Conservation (phyloP, 2,888 invertebrate species). For the Andrena haemorrhoa region DNA sequence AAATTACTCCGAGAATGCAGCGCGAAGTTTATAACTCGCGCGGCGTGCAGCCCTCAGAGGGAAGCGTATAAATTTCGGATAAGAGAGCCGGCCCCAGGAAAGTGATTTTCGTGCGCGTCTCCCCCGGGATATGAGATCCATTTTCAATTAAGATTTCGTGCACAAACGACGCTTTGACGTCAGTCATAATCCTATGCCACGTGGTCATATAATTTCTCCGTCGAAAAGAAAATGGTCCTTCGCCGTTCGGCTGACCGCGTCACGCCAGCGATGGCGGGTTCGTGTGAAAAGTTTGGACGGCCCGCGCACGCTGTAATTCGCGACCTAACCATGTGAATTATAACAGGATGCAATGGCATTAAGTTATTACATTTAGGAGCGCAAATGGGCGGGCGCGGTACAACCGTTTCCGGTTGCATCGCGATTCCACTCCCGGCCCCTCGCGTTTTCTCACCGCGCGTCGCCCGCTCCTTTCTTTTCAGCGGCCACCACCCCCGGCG, state of each 20-base stretch:
- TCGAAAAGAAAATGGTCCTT: too few relatives aligned
- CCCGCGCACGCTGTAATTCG: constrained; percentile 25
- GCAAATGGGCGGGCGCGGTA: constrained; percentile 47
- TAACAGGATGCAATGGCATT: constrained; percentile 65
- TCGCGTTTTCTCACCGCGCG: constrained; percentile 45
- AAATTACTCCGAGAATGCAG: constrained; percentile 16
- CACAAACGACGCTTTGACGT: too few relatives aligned
- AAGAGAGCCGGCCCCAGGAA: background rate
- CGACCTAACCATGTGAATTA: constrained; percentile 58
- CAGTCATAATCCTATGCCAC: too few relatives aligned
- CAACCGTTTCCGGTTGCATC: constrained; percentile 58
- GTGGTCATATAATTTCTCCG: too few relatives aligned
- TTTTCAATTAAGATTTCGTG: too few relatives aligned
- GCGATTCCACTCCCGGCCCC: constrained; percentile 40
- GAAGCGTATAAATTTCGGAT: constrained; percentile 17
- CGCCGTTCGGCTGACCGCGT: background rate
- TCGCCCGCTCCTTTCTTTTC: background rate
- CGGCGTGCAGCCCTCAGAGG: constrained; percentile 15
- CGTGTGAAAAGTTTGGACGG: constrained; percentile 56
- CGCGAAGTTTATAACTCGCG: constrained; percentile 18
- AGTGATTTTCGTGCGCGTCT: background rate
- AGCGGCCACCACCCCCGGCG: background rate
- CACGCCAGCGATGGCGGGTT: background rate
- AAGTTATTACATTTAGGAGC: constrained; percentile 60
- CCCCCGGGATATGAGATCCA: too few relatives aligned